Evolutionary conservation across 2,113 vertebrate species (phyloP).

Genomic region (Brachyhypopomus occidentalis): DNA sequence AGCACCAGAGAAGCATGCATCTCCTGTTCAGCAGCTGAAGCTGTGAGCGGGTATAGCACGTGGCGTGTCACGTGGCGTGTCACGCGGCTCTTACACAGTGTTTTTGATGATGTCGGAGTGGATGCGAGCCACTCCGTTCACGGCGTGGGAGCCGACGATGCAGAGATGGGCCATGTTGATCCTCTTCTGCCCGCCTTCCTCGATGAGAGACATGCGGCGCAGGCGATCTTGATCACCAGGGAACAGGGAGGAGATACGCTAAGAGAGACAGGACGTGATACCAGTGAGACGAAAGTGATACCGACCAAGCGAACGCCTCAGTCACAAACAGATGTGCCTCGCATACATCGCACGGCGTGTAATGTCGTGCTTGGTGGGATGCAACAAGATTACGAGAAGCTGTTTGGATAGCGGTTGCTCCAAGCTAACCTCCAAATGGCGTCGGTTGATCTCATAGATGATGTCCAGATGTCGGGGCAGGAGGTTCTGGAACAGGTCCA

Average conservation of each 20-base stretch:
- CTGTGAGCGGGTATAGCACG: no score
- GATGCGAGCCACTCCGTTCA: slow-evolving; percentile 90
- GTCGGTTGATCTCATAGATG: slow-evolving; percentile 88
- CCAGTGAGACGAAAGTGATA: neutral
- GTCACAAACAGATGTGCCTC: neutral
- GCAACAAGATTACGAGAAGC: neutral
- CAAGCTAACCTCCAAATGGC: slow-evolving; percentile 82
- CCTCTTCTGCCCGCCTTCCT: slow-evolving; percentile 83
- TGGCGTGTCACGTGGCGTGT: no score
- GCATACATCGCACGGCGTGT: no score
- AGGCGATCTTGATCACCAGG: slow-evolving; percentile 82
- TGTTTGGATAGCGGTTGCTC: slow-evolving; percentile 43
- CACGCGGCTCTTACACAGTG: slow-evolving; percentile 75
- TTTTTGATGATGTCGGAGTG: slow-evolving; percentile 91
- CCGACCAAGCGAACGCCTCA: neutral
- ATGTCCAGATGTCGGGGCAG: slow-evolving; percentile 88
- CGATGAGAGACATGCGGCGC: slow-evolving; percentile 88
- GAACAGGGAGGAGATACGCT: slow-evolving; percentile 77
- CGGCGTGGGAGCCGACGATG: slow-evolving; percentile 87
- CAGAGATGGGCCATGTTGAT: slow-evolving; percentile 93
- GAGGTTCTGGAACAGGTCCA: slow-evolving; percentile 83
- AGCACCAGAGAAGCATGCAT: neutral
- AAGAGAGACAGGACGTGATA: slow-evolving; percentile 20
- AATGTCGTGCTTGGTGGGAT: no score
- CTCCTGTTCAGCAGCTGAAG: neutral